Evolutionary conservation across 1,140 invertebrate species (phyloP), one percentile per base, ranked within the genome.

Genomic region (Zaprionus gabonicus): DNA sequence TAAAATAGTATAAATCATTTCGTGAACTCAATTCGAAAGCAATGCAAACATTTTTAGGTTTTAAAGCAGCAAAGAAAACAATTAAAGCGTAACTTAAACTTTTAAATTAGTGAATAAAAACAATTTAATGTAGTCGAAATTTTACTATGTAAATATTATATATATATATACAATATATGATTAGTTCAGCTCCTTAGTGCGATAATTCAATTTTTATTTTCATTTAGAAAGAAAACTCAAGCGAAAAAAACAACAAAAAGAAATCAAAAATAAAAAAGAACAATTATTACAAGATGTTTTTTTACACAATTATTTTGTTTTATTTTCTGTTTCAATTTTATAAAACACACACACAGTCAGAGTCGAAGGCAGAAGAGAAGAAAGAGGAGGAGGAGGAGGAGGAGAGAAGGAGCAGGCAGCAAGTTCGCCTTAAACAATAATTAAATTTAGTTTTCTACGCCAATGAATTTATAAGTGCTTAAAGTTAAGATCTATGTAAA

Each of bases 1-100:
- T 55, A 63, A 44, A 55, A 27, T 71, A 73, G 53, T 68, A 34
- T 59, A 49, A 46, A 10, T 49, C n/a, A 38, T 62, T 62, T 74
- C 41, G 34, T 80, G 73, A 80, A 86, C 84, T 86, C 83, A 86
- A 83, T 69, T 82, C 34, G 72, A 87, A 68, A 87, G 84, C 83
- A 87, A 85, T 82, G 82, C 80, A 85, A 85, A 62, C 71, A 76
- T 58, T 72, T 84, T 78, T 84, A 81, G 80, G 81, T 62, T 67
- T 72, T 57, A 13, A 55, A 58, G 63, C 62, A 44, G 27, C 51
- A 59, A 51, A 25, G 49, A 44, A 13, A 36, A n/a, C n/a, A 27
- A 25, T 23, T 57, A 49, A 68, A 46, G 36, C 58, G n/a, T 58
- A 51, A 36, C 23, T 38, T 25, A 55, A 55, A 62, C 15, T 46